These are phyloP conservation scores for Fragum whitleyi DNA, from an alignment of 2,888 invertebrate genomes.

Conservation along the genomic window DNA sequence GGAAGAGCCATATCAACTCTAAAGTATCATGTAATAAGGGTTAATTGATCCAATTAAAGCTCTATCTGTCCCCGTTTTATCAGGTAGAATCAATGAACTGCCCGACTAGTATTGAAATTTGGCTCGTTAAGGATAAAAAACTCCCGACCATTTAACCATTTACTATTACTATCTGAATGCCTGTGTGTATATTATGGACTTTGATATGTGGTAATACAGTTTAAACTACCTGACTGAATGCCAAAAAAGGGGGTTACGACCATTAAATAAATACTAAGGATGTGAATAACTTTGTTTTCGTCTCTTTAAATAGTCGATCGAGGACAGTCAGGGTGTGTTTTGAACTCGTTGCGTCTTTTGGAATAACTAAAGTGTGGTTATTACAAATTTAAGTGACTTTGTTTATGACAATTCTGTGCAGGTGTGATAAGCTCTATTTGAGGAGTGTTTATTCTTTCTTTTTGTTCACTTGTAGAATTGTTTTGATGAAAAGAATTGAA, in stretches of 20 bases:
- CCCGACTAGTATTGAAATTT: neutral
- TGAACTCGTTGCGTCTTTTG: neutral
- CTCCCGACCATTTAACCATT: constrained; percentile 14
- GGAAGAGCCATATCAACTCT: too few species aligned
- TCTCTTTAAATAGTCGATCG: neutral
- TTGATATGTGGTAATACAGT: constrained; percentile 21
- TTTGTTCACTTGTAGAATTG: too few species aligned
- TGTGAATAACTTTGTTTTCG: constrained; percentile 10
- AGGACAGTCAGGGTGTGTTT: constrained; percentile 7
- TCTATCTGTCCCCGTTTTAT: constrained; percentile 4
- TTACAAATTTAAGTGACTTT: neutral
- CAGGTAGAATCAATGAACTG: constrained; percentile 11
- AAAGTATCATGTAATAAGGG: neutral
- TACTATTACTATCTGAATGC: constrained; percentile 19
- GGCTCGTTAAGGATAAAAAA: neutral
- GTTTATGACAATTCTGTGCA: neutral
- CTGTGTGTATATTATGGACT: constrained; percentile 22
- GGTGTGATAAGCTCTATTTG: constrained; percentile 2
- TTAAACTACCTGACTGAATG: constrained; percentile 23
- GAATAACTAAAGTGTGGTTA: neutral
- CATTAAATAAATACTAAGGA: constrained; percentile 10
- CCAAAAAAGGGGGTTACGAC: constrained; percentile 12
- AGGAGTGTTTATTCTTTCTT: neutral
- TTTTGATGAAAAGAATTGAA: too few species aligned
- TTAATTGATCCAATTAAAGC: constrained; percentile 4